Base-by-base conservation (phyloP, 2,797 vertebrate genomes). In the Hydrocynus forskahlii region DNA sequence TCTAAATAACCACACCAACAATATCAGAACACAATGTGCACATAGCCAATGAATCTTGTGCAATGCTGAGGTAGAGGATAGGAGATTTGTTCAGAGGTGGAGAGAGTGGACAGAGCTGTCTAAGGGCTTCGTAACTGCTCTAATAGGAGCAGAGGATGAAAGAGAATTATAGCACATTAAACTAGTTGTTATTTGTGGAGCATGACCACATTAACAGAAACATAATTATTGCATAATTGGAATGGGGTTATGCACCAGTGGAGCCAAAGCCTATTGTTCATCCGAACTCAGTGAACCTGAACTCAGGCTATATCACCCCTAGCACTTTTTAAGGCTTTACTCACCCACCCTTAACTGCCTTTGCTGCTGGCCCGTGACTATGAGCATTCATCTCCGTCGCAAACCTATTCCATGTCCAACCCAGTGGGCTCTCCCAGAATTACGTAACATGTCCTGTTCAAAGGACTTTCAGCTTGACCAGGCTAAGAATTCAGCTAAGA, bases 391-490 rank as follows among this genome's bases (percentile, higher is more conserved):
- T 81, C 76, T 81, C 57, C 72, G 48, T 79, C 68, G 7, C 68
- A 74, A 66, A 83, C 71, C 59, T 80, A 74, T 74, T 82, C 59
- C 81, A 79, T 60, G 48, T 57, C n/a, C 67, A 38, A 75, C 23
- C 66, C 63, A 71, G 50, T 69, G 71, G 35, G 70, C 67, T 69
- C 13, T 23, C 40, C 43, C 80, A 55, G 67, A 79, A 76, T 78
- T 87, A 79, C 70, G 72, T 75, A 81, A 75, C 55, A 76, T 50
- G 57, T 81, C 82, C 38, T 57, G 71, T 29, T 77, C 40, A 78
- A 81, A 78, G 29, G 75, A 71, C 76, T 79, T 50, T 73, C 40
- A 66, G 79, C 21, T 55, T 69, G 60, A 70, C 54, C 59, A 57
- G 64, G 40, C 75, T 67, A 23, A 71, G 54, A 75, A 76, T 64